Evolutionary conservation across 2,888 invertebrate genomes (phyloP).

Genomic region (Agrochola lychnidis): DNA sequence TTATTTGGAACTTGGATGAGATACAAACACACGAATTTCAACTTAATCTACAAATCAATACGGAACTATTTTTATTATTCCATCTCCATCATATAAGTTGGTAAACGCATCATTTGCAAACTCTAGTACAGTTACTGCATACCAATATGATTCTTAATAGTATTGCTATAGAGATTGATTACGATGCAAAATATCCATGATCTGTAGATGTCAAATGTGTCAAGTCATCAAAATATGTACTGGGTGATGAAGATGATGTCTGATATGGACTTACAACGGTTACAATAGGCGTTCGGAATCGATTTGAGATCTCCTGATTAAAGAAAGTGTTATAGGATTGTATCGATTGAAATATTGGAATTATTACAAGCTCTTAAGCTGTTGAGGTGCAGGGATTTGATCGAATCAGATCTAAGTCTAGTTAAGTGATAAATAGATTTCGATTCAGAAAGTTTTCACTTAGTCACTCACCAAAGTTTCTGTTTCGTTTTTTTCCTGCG

Average conservation of each 20-base stretch:
- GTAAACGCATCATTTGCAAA: conserved; percentile 44
- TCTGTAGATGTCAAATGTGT: conserved; percentile 68
- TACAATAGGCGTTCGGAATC: conserved; percentile 80
- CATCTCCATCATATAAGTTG: conserved; percentile 37
- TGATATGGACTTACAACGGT: conserved; percentile 78
- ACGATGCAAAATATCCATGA: conserved; percentile 13
- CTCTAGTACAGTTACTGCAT: conserved; percentile 5
- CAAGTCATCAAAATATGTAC: conserved; percentile 79
- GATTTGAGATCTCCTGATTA: conserved; percentile 79
- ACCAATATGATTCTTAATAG: conserved; percentile 48
- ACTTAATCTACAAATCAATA: conserved; percentile 21
- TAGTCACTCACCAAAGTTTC: conserved; percentile 4
- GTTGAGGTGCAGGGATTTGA: conserved; percentile 54
- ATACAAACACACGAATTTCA: conserved; percentile 34
- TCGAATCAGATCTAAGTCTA: conserved; percentile 47
- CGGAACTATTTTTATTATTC: conserved; percentile 18
- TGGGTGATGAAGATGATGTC: conserved; percentile 75
- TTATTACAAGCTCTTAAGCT: conserved; percentile 67
- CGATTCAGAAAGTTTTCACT: conserved; percentile 10
- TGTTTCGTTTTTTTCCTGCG: not conserved
- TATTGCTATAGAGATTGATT: conserved; percentile 24
- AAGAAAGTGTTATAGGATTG: conserved; percentile 70
- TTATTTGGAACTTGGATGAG: conserved; percentile 12
- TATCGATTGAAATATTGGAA: conserved; percentile 74
- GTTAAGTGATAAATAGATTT: conserved; percentile 42